phyloP scores from a whole-genome alignment of 2,888 invertebrate genomes.

The Oscheius sp. region DNA sequence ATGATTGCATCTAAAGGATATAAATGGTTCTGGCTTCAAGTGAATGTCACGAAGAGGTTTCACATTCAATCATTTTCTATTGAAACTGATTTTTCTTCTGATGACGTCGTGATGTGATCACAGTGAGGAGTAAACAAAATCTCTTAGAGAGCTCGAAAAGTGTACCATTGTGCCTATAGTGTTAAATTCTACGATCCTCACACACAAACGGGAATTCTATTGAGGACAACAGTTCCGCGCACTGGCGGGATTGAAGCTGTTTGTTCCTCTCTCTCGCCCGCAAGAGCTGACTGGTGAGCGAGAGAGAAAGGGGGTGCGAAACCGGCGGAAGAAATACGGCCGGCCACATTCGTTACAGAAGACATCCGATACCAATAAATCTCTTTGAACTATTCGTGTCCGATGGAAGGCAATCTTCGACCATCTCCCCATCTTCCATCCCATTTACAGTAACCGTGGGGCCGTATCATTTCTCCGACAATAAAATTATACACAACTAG shows the following conservation, averaged over 20 bases:
- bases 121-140: slow-evolving; percentile 6
- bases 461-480: slow-evolving; percentile 9
- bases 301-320: slow-evolving; percentile 7
- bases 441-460: slow-evolving; percentile 8
- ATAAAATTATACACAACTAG: slow-evolving; percentile 29
- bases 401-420: slow-evolving; percentile 15
- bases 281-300: neutral
- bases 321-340: neutral
- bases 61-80: too few species aligned
- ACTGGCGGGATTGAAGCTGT: slow-evolving; percentile 23
- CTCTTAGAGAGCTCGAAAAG: neutral
- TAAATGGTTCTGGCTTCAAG: neutral
- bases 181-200: slow-evolving; percentile 26
- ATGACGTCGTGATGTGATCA: slow-evolving; percentile 21
- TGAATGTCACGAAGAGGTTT: too few species aligned
- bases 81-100: neutral
- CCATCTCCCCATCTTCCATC: slow-evolving; percentile 7
- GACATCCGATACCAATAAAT: slow-evolving; percentile 10
- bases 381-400: neutral
- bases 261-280: slow-evolving; percentile 22
- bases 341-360: too few species aligned
- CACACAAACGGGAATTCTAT: slow-evolving; percentile 27
- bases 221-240: slow-evolving; percentile 33
- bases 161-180: slow-evolving; percentile 19
- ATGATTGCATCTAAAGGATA: neutral